Conservation (phyloP, 1,140 invertebrate genomes). For the Grapholita molesta region DNA sequence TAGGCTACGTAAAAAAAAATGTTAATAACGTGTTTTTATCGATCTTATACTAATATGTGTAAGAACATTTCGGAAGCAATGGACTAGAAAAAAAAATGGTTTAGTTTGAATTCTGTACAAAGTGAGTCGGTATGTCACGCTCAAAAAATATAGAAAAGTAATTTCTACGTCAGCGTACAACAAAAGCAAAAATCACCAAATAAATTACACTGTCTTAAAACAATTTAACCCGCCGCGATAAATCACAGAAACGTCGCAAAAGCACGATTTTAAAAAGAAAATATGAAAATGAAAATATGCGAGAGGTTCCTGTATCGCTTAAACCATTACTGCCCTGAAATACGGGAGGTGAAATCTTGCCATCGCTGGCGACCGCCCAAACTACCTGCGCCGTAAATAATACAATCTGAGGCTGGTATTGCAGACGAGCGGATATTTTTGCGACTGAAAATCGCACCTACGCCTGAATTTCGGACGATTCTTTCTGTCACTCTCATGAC, state of each 20-base stretch:
- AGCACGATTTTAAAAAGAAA: conserved; percentile 17
- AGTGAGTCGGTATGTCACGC: too few species aligned
- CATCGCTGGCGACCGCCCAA: conserved; percentile 54
- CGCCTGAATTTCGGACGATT: too few species aligned
- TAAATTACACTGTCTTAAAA: background rate
- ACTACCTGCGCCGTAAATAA: conserved; percentile 70
- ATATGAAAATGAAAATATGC: conserved; percentile 12
- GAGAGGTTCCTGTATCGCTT: conserved; percentile 41
- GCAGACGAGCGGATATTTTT: conserved; percentile 23
- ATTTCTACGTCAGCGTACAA: background rate
- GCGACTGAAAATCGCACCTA: background rate
- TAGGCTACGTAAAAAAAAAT: too few species aligned
- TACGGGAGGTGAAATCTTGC: conserved; percentile 56
- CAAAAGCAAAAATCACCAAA: background rate
- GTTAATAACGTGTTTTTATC: too few species aligned
- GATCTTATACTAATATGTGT: too few species aligned
- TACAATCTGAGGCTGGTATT: conserved; percentile 41
- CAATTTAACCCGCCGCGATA: background rate
- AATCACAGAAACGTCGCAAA: conserved; percentile 6
- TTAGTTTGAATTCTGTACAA: too few species aligned
- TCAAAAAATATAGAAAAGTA: too few species aligned
- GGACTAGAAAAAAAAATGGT: too few species aligned
- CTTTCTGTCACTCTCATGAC: too few species aligned
- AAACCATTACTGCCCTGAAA: conserved; percentile 62
- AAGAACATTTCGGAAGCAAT: too few species aligned